phyloP scores from a whole-genome alignment of 2,113 vertebrate species.

The Lepisosteus oculatus region DNA sequence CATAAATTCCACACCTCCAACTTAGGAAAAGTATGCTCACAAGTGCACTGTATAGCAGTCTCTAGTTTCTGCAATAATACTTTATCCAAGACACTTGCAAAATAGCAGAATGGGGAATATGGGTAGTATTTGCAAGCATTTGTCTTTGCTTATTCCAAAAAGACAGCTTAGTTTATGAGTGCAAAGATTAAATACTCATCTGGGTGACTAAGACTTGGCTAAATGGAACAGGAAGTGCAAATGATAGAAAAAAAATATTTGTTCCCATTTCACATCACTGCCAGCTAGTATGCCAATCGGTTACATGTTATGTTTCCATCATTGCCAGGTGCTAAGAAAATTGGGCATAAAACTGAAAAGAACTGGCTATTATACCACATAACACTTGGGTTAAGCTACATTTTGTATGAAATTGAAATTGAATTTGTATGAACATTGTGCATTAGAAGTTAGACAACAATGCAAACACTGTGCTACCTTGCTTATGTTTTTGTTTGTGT shows the following conservation, averaged over 20 bases:
- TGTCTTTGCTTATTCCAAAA: too few species aligned
- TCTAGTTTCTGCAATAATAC: too few species aligned
- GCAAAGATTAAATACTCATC: too few species aligned
- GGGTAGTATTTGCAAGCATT: too few species aligned
- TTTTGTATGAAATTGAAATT: neutral
- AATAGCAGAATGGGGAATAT: too few species aligned
- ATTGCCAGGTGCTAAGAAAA: constrained; percentile 2
- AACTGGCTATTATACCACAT: neutral
- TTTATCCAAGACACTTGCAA: too few species aligned
- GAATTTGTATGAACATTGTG: neutral
- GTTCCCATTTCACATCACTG: neutral
- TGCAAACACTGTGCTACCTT: neutral
- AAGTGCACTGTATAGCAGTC: too few species aligned
- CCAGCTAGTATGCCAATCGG: neutral
- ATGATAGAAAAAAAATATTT: neutral
- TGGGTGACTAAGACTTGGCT: neutral
- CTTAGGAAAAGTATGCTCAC: too few species aligned
- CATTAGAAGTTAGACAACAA: neutral
- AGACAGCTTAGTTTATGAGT: too few species aligned
- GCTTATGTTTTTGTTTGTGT: neutral
- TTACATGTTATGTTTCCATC: neutral
- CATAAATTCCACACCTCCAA: too few species aligned
- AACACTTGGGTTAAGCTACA: neutral
- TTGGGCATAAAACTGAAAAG: neutral
- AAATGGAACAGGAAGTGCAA: neutral